Evolutionary conservation across 2,797 vertebrate species (phyloP).

Genomic region (Crenichthys baileyi): DNA sequence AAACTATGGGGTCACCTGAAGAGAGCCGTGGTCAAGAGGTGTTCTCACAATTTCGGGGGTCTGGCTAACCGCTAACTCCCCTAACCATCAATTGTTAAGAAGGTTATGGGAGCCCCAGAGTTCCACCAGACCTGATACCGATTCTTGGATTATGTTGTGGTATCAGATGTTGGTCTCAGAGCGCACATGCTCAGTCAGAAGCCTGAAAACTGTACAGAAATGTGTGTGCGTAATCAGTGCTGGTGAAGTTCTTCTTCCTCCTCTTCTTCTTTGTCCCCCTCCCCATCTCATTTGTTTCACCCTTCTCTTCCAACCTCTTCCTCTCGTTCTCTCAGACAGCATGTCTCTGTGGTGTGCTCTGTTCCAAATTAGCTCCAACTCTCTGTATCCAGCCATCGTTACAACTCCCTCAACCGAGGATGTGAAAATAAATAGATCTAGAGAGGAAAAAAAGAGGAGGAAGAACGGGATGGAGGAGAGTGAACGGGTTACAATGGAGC

Average conservation of each 20-base stretch:
- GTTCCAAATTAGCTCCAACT: slow-evolving; percentile 71
- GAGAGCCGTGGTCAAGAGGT: too few relatives aligned
- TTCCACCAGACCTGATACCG: slow-evolving; percentile 56
- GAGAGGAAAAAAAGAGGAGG: slow-evolving; percentile 30
- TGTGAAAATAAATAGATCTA: slow-evolving; percentile 82
- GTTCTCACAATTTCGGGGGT: too few relatives aligned
- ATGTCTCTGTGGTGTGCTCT: slow-evolving; percentile 63
- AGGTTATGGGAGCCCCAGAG: slow-evolving; percentile 53
- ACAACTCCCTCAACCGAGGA: slow-evolving; percentile 71
- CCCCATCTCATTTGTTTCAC: slow-evolving; percentile 18
- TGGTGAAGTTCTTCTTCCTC: slow-evolving; percentile 10
- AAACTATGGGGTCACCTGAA: too few relatives aligned
- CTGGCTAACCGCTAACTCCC: slow-evolving; percentile 62
- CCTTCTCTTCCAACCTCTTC: slow-evolving; percentile 20
- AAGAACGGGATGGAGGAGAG: slow-evolving; percentile 56
- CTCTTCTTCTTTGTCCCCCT: slow-evolving; percentile 12
- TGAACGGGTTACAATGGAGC: slow-evolving; percentile 64
- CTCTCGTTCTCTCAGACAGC: slow-evolving; percentile 50
- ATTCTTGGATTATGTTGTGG: slow-evolving; percentile 64
- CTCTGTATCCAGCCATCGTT: slow-evolving; percentile 58
- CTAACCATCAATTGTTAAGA: slow-evolving; percentile 68
- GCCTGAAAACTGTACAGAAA: neutral
- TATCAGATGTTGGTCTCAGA: slow-evolving; percentile 49
- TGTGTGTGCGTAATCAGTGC: slow-evolving; percentile 14
- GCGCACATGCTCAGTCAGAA: slow-evolving; percentile 29